Conservation (phyloP, 2,888 invertebrate species). For the Polydrusus pterygomalis region DNA sequence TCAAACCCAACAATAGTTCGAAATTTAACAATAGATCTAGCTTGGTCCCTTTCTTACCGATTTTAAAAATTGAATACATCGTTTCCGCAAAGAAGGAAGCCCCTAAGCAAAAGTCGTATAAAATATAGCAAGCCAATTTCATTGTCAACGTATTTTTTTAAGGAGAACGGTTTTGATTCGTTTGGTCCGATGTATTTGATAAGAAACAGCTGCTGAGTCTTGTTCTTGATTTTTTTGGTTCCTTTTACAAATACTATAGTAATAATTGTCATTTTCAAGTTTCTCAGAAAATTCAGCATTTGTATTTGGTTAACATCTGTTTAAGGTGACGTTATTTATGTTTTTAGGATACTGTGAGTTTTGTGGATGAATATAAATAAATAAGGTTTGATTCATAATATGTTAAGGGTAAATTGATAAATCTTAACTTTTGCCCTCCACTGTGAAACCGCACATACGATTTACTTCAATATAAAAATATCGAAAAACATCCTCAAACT, state of each 20-base stretch:
- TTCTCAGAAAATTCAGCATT: too few relatives aligned
- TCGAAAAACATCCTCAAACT: too few relatives aligned
- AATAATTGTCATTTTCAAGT: constrained; percentile 1
- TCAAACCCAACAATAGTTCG: constrained; percentile 2
- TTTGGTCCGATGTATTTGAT: constrained; percentile 7
- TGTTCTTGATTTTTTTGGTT: neutral
- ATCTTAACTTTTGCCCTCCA: neutral
- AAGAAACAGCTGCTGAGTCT: constrained; percentile 2
- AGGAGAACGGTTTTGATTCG: neutral
- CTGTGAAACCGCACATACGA: too few relatives aligned
- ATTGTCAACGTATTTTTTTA: neutral
- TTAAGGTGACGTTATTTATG: too few relatives aligned
- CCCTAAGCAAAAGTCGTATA: neutral
- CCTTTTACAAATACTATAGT: neutral
- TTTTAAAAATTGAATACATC: neutral
- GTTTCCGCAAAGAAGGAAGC: constrained; percentile 10
- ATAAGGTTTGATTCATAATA: too few relatives aligned
- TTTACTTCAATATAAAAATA: too few relatives aligned
- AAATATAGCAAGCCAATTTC: neutral
- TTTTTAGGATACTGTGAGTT: too few relatives aligned
- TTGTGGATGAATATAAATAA: too few relatives aligned
- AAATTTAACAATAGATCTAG: neutral
- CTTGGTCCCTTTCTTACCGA: neutral
- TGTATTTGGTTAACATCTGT: too few relatives aligned
- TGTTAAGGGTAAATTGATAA: too few relatives aligned